Percentiles rank a stretch among this genome's conserved stretches.
phyloP scores from a whole-genome alignment of 2,888 invertebrate genomes.

The Biston stratarius region DNA sequence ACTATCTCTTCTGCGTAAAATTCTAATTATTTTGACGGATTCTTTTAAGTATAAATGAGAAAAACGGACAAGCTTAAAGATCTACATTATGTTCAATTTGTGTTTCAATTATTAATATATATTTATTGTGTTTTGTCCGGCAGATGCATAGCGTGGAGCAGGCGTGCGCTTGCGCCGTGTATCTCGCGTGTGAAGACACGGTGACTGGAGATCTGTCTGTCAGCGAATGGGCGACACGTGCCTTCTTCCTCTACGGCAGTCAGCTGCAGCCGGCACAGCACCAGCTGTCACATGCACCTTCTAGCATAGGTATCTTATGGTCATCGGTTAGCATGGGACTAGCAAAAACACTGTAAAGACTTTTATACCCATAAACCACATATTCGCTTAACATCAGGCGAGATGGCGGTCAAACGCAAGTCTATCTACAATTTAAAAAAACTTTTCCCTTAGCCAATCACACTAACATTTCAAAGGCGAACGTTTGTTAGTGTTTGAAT shows the following conservation, averaged over 20 bases:
- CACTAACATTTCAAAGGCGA: too few species aligned
- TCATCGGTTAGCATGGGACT: not conserved
- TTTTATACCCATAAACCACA: too few species aligned
- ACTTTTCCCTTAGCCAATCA: too few species aligned
- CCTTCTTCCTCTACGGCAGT: slow-evolving; percentile 96
- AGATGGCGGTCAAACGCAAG: too few species aligned
- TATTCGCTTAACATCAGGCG: too few species aligned
- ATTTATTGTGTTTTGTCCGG: not conserved
- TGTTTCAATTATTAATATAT: not conserved
- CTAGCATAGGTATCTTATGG: slow-evolving; percentile 60
- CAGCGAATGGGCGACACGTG: slow-evolving; percentile 95
- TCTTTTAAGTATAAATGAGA: too few species aligned
- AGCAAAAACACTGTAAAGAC: too few species aligned
- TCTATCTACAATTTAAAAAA: too few species aligned
- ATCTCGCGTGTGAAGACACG: slow-evolving; percentile 91
- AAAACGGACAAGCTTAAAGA: too few species aligned
- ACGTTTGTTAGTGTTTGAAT: too few species aligned
- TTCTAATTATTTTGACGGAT: too few species aligned
- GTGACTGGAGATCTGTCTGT: slow-evolving; percentile 84
- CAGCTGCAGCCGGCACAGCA: slow-evolving; percentile 89
- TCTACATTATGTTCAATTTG: not conserved
- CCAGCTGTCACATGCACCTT: slow-evolving; percentile 67
- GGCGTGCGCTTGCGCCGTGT: slow-evolving; percentile 95
- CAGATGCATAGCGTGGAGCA: slow-evolving; percentile 92
- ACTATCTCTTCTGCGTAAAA: too few species aligned